Base-by-base conservation (phyloP, 2,797 vertebrate species). In the Onychomys arenicola region DNA sequence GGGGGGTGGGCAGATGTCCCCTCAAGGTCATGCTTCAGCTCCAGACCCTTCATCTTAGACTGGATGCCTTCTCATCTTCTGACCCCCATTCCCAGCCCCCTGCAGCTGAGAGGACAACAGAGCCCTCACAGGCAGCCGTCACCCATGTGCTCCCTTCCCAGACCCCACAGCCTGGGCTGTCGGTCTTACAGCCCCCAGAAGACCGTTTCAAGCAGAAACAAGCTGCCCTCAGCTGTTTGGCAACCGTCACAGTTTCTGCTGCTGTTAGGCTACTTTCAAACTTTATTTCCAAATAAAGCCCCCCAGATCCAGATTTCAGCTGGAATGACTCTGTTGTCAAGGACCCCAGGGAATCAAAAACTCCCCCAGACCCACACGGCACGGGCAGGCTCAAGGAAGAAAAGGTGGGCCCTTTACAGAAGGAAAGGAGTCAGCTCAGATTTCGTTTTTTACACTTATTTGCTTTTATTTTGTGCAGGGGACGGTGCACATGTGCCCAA, bases 1-100 rank as follows among this genome's bases (percentile, higher is more conserved):
- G 96, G 0, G 57, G n/a, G 0, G 0, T 10, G 55, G 59, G 0
- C 52, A 76, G 34, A n/a, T 14, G 21, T 71, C 89, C 17, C 23
- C 17, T 94, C 10, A 61, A 69, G 4, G 32, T 25, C 2, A 25
- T 1, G 2, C 46, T 13, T 6, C 21, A 8, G 37, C 23, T 32
- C 0, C 14, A 52, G 25, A 25, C 52, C 12, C 32, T 29, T 57
- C n/a, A 0, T 49, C 76, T 29, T 8, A 65, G n/a, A 6, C 40
- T 34, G 4, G 43, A 27, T 27, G 55, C 87, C 71, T 43, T 21
- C 40, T 78, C 14, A 49, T 52, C 40, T 27, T 9, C 6, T 16
- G 57, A 32, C 29, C 37, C 82, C 32, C 13, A 1, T 55, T 55
- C 46, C 17, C 34, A 27, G 6, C 71, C 75, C 89, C 2, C 10